phyloP scores from a whole-genome alignment of 2,797 vertebrate species.

The Galagoides demidoff region DNA sequence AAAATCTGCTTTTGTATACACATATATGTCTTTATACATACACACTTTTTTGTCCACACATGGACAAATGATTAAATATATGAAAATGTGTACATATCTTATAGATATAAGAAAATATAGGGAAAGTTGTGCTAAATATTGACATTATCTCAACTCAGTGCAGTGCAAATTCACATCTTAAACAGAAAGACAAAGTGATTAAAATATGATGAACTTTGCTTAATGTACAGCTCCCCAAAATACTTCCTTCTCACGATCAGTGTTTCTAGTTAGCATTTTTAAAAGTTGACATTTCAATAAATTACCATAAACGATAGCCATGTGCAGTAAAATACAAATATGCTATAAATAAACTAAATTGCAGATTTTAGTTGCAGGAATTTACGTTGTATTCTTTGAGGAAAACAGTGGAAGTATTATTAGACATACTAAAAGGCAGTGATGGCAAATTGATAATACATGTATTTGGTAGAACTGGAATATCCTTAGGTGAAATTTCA shows the following conservation, averaged over 20 bases:
- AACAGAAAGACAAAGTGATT: background rate
- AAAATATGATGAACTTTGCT: background rate
- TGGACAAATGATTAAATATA: background rate
- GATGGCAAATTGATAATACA: background rate
- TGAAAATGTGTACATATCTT: background rate
- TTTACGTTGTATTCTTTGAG: background rate
- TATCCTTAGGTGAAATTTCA: conserved; percentile 52
- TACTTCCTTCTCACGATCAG: background rate
- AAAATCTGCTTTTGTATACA: background rate
- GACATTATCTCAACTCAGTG: background rate
- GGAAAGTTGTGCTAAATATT: background rate
- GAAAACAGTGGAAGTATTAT: conserved; percentile 1
- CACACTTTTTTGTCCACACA: background rate
- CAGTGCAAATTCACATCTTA: background rate
- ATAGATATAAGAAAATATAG: background rate
- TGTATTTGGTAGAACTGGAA: conserved; percentile 3
- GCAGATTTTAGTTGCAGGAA: background rate
- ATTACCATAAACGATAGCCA: background rate
- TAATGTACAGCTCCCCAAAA: background rate
- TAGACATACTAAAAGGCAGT: background rate
- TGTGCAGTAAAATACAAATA: background rate
- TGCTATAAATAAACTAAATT: background rate
- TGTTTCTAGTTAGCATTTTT: conserved; percentile 17
- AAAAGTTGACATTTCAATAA: conserved; percentile 4
- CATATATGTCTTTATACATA: background rate